Percentiles rank a stretch among this genome's conserved stretches.
Conservation (phyloP, 2,888 invertebrate genomes). For the Leptarthrus brevirostris region DNA sequence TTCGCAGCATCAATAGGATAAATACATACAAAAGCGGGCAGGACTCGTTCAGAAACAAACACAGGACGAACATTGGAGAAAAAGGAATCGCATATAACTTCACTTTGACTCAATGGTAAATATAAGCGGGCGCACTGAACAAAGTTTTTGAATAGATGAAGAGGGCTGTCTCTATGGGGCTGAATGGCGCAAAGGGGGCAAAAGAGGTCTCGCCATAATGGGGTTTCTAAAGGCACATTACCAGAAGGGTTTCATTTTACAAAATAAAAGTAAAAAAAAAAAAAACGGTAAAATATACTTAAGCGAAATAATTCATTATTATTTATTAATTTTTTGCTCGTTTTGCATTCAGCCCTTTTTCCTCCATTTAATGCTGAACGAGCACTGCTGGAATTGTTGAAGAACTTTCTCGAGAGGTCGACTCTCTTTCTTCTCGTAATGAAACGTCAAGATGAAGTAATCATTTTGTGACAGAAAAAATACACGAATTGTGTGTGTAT, state of each 20-base stretch:
- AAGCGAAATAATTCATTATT: conserved; percentile 38
- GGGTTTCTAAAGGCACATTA: conserved; percentile 36
- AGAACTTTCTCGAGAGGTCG: conserved; percentile 26
- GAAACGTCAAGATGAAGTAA: conserved; percentile 40
- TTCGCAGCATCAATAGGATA: conserved; percentile 36
- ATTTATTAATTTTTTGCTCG: conserved; percentile 44
- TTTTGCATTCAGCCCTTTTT: conserved; percentile 22
- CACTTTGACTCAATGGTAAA: conserved; percentile 41
- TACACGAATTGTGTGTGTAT: background rate
- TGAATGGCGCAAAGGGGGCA: background rate
- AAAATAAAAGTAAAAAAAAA: conserved; percentile 16
- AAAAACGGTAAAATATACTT: conserved; percentile 38
- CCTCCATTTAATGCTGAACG: conserved; percentile 30
- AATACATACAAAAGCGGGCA: conserved; percentile 34
- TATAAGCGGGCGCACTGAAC: conserved; percentile 32
- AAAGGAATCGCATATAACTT: conserved; percentile 47
- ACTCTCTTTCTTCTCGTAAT: conserved; percentile 20
- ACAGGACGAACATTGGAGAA: conserved; percentile 37
- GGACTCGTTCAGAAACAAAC: conserved; percentile 41
- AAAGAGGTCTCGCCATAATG: conserved; percentile 1
- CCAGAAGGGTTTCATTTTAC: conserved; percentile 43
- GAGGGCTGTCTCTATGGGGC: conserved; percentile 42
- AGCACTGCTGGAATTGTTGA: conserved; percentile 16
- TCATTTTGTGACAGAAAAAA: conserved; percentile 36
- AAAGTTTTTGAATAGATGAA: conserved; percentile 38